Evolutionary conservation across 2,797 vertebrate genomes (phyloP), one percentile per base, ranked within the genome.

Genomic region (Bradypodion ventrale): DNA sequence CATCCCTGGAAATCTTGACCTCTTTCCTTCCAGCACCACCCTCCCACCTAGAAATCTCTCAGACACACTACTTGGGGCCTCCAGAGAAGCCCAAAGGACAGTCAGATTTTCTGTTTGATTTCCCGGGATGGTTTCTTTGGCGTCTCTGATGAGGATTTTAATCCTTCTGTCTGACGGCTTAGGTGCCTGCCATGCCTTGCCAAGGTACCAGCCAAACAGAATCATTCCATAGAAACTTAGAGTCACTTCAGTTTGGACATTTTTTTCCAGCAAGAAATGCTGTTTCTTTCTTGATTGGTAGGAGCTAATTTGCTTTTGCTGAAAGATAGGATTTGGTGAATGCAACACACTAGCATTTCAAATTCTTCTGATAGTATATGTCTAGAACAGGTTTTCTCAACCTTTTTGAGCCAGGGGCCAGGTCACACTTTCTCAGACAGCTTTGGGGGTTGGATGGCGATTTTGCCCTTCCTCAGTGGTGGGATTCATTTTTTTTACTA

Each of bases 31-130:
- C 59, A 29, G 5, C 25, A 5, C 29, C 44, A 66, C 78, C 25
- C 75, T 49, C 59, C 77, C 65, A 63, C 78, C n/a, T 87, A 78
- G 85, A 78, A 72, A 69, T 35, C 7, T 69, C 73, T 74, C 70
- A 84, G 1, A 49, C 2, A n/a, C 2, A 5, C 37, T 15, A 0
- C 1, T 74, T 3, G 52, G n/a, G 3, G 42, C 86, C 86, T 86
- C 82, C 68, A 8, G 37, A n/a, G 21, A 21, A 49, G 62, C 19
- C 15, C 66, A 70, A n/a, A 6, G 52, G 65, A 60, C 23, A 37
- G 32, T 21, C 15, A 9, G 13, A 49, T 63, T 82, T 63, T 5
- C 59, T 74, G 4, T 1, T 59, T 78, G 0, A 13, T 72, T 86
- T 73, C 29, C 56, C 19, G 29, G 7, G 10, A 65, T 65, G 35